Evolutionary conservation across 2,113 vertebrate species (phyloP).

Genomic region (Lamprologus tigripictilis): DNA sequence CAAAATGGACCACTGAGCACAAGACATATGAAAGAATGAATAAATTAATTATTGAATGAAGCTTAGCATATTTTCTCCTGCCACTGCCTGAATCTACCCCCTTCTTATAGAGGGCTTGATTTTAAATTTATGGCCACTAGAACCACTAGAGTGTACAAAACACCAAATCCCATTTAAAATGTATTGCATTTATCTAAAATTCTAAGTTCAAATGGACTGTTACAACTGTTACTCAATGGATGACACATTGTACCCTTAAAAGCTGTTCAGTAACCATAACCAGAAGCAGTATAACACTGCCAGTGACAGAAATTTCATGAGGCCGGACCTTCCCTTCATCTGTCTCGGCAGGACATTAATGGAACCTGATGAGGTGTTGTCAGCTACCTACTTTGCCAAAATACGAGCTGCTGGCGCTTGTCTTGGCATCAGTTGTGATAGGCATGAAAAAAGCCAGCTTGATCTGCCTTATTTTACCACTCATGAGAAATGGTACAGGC

Average conservation of each 20-base stretch:
- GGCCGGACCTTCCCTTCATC: not conserved
- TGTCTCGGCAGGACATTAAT: constrained; percentile 20
- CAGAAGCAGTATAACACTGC: not conserved
- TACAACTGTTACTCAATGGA: not conserved
- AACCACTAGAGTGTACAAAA: not conserved
- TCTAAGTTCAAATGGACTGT: not conserved
- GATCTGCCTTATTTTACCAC: not conserved
- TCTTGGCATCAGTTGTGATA: not conserved
- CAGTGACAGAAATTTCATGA: not conserved
- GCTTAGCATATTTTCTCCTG: not conserved
- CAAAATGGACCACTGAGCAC: not conserved
- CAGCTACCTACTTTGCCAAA: constrained; percentile 14
- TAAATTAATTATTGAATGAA: not conserved
- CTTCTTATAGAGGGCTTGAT: not conserved
- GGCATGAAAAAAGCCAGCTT: not conserved
- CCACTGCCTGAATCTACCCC: not conserved
- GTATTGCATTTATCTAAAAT: not conserved
- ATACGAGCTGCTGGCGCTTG: not conserved
- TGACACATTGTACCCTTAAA: not conserved
- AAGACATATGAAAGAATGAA: not conserved
- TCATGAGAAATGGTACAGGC: not conserved
- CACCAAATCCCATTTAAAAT: not conserved
- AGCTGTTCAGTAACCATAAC: not conserved
- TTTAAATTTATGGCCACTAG: not conserved
- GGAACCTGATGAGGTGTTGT: constrained; percentile 7